These are phyloP conservation scores for Anguilla pacifica DNA, from an alignment of 2,797 vertebrate genomes.

Conservation along the genomic window DNA sequence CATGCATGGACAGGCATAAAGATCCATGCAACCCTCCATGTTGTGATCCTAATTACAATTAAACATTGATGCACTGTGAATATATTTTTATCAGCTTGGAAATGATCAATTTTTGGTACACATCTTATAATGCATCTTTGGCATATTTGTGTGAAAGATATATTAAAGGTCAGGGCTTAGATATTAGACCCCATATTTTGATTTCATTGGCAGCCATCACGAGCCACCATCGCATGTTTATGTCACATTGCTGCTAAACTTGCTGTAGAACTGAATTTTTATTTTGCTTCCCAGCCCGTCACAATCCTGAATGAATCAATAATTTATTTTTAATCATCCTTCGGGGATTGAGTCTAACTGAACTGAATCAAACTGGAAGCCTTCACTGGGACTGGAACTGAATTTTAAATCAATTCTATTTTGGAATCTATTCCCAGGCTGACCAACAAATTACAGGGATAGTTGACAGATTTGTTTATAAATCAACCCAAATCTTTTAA, in stretches of 20 bases:
- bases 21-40: too few relatives aligned
- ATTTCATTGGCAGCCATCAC: neutral
- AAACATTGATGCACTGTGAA: neutral
- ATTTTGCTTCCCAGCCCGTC: neutral
- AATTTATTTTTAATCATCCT: constrained; percentile 23
- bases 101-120: neutral
- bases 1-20: too few relatives aligned
- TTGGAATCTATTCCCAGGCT: constrained; percentile 19
- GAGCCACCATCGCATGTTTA: neutral
- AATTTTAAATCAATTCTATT: constrained; percentile 26
- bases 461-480: neutral
- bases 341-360: neutral
- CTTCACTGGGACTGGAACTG: neutral
- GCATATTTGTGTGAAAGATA: neutral
- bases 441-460: constrained; percentile 5
- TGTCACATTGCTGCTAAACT: neutral
- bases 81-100: neutral
- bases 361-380: neutral
- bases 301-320: neutral
- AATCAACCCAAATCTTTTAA: neutral
- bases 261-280: neutral
- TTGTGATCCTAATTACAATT: neutral
- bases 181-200: neutral
- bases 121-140: neutral
- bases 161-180: neutral